A percentile compares a stretch with the other conserved stretches of the same genome.
Conservation (phyloP, 2,888 invertebrate species). For the Theretra japonica region DNA sequence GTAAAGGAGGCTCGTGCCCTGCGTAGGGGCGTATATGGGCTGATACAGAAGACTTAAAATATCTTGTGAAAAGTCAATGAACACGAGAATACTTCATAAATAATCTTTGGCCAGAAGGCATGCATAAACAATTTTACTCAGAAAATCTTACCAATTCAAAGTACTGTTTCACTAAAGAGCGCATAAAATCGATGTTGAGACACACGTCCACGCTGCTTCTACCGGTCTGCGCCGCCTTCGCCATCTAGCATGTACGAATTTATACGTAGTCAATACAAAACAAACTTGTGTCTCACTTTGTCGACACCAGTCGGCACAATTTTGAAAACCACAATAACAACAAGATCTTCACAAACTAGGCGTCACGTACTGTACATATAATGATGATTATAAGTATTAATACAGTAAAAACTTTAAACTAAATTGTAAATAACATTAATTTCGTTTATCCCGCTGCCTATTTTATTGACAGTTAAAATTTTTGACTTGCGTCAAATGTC, state of each 20-base stretch:
- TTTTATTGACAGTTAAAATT: not conserved
- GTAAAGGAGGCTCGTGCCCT: too few relatives aligned
- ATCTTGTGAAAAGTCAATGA: not conserved
- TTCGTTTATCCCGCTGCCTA: slow-evolving; percentile 29
- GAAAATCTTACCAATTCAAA: slow-evolving; percentile 72
- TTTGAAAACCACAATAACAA: not conserved
- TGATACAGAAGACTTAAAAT: too few relatives aligned
- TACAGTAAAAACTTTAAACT: not conserved
- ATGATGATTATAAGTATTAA: not conserved
- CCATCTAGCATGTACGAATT: slow-evolving; percentile 46
- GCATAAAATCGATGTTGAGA: slow-evolving; percentile 76
- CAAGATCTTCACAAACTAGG: not conserved
- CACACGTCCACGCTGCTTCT: slow-evolving; percentile 57
- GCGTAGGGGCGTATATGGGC: too few relatives aligned
- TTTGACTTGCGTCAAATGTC: not conserved
- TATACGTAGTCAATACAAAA: slow-evolving; percentile 10
- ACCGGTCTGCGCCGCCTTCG: slow-evolving; percentile 64
- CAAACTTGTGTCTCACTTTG: not conserved
- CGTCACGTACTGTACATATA: not conserved
- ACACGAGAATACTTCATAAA: too few relatives aligned
- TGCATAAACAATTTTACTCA: not conserved
- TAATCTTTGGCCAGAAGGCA: too few relatives aligned
- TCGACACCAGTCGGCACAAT: not conserved
- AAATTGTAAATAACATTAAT: not conserved
- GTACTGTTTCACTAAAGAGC: slow-evolving; percentile 80